These are phyloP conservation scores for Hypomecis atomaria DNA, from an alignment of 2,888 invertebrate species.

Conservation along the genomic window DNA sequence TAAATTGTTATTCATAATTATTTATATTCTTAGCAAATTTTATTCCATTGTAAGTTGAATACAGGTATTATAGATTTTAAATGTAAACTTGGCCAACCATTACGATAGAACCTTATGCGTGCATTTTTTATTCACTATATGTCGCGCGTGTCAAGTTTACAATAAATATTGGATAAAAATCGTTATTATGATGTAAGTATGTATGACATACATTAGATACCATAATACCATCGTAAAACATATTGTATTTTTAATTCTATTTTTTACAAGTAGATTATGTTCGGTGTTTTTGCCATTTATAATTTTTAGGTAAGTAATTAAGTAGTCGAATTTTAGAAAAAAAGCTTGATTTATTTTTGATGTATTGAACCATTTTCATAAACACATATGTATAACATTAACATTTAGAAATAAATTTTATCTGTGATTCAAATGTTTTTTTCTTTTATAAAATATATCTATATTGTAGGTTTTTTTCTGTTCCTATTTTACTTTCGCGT, in stretches of 20 bases:
- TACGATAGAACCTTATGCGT: no score
- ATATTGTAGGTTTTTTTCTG: neutral
- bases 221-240: no score
- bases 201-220: neutral
- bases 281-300: neutral
- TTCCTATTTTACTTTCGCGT: no score
- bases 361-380: neutral
- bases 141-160: neutral
- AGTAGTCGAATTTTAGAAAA: neutral
- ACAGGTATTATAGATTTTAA: no score
- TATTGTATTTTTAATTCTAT: neutral
- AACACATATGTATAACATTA: constrained; percentile 5
- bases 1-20: constrained; percentile 1
- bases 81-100: no score
- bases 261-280: neutral
- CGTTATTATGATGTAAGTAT: neutral
- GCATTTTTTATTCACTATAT: no score
- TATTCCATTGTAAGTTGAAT: neutral
- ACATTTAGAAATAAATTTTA: constrained; percentile 13
- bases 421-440: constrained; percentile 10
- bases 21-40: neutral
- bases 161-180: neutral
- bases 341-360: neutral
- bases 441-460: constrained; percentile 16
- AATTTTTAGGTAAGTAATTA: neutral